Conservation (phyloP, 2,888 invertebrate genomes). For the Fragum whitleyi region DNA sequence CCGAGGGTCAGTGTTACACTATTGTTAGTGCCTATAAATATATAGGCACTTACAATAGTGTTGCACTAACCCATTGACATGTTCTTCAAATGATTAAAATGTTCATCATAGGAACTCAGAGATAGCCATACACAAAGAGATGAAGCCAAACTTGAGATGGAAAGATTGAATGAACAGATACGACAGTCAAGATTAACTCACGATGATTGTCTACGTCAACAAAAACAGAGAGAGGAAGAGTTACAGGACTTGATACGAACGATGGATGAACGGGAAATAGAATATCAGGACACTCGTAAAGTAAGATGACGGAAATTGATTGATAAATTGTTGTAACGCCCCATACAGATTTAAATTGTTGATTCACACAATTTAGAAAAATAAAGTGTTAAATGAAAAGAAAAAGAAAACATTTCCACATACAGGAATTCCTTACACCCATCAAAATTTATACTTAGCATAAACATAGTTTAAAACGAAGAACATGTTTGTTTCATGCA, state of each 20-base stretch:
- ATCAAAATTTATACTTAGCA: too few species aligned
- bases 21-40: too few species aligned
- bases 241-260: constrained; percentile 73
- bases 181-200: constrained; percentile 71
- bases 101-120: constrained; percentile 67
- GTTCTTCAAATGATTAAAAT: too few species aligned
- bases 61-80: too few species aligned
- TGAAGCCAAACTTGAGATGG: constrained; percentile 76
- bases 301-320: constrained; percentile 65
- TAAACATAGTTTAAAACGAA: not conserved
- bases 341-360: too few species aligned
- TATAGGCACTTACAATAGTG: too few species aligned
- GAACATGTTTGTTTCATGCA: not conserved
- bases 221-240: constrained; percentile 75
- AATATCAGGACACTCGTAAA: constrained; percentile 76
- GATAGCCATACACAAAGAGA: constrained; percentile 72
- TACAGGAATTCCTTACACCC: too few species aligned
- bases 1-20: too few species aligned
- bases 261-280: constrained; percentile 75
- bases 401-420: too few species aligned
- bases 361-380: too few species aligned
- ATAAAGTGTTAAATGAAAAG: too few species aligned
- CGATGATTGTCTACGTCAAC: constrained; percentile 75
- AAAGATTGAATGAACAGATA: constrained; percentile 76
- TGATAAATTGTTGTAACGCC: too few species aligned